Base-by-base conservation (phyloP, 2,797 vertebrate species). In the Lepus oiostolus region DNA sequence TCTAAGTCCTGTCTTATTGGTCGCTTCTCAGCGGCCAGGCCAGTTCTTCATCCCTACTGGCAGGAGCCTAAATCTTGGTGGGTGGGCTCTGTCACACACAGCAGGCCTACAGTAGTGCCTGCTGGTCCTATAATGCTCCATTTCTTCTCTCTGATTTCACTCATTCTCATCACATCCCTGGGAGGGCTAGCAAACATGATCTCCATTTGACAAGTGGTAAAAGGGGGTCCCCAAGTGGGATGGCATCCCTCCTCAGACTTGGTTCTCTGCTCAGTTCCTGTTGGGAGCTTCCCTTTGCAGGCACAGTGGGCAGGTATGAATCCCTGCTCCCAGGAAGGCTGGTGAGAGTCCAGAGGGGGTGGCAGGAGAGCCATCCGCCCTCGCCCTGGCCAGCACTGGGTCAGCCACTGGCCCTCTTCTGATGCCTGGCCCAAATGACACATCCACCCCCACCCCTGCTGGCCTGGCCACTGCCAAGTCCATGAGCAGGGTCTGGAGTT, bases 161-260 rank as follows among this genome's bases (percentile, higher is more conserved):
- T 85, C 42, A 81, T 52, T 76, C 88, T 95, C n/a, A 58, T 67
- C 88, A 85, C 28, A 6, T 60, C 67, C 32, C 62, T 24, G 13
- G 62, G 82, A 85, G 32, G 47, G 35, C 50, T 0, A 60, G 72
- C 90, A 94, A 65, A 63, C 26, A 62, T 1, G 13, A 72, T 38
- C 81, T 93, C 26, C 7, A 14, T 50, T 88, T 80, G 63, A 85
- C 47, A 76, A 75, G 26, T 58, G 60, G 77, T 12, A 74, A 28
- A 72, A 60, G 5, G 13, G 68, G 75, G 50, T 19, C 35, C 77
- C 67, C 26, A 80, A 19, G 58, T 30, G 42, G 24, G 81, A 22
- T 21, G 28, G 19, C 10, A 26, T 21, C 26, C 62, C 72, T 42
- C 67, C 26, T 9, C 2, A 4, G 63, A 52, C 85, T 93, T 72